Conservation (phyloP, 2,888 invertebrate species). For the Cantharis rufa region DNA sequence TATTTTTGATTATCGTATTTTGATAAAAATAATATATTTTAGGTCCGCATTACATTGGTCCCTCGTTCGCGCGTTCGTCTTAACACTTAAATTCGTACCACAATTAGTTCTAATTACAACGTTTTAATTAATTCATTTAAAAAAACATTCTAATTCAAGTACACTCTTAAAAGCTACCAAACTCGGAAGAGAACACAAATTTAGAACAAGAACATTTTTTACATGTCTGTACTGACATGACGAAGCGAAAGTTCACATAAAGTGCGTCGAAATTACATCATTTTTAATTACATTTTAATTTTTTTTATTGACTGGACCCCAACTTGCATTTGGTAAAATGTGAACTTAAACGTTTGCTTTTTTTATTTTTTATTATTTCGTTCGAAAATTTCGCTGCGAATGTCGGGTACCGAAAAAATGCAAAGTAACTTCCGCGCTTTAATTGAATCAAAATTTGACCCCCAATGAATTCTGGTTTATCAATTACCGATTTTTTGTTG, state of each 20-base stretch:
- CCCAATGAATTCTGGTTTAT: neutral
- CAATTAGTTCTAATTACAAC: constrained; percentile 6
- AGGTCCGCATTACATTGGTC: neutral
- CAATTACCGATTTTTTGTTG: neutral
- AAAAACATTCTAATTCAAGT: constrained; percentile 29
- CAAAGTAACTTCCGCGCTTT: neutral
- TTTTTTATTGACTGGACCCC: constrained; percentile 27
- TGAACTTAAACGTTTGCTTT: neutral
- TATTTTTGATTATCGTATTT: constrained; percentile 16
- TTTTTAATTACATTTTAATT: constrained; percentile 33
- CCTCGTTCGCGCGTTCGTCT: neutral
- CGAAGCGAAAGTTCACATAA: constrained; percentile 28
- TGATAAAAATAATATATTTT: neutral
- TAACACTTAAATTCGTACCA: neutral
- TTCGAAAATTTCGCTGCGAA: neutral
- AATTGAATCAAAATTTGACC: neutral
- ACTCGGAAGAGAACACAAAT: neutral
- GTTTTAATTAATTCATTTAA: constrained; percentile 23
- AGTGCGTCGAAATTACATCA: constrained; percentile 30
- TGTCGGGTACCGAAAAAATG: neutral
- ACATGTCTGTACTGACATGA: constrained; percentile 21
- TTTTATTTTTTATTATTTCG: neutral
- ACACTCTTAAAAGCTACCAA: constrained; percentile 11
- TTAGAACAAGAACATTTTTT: constrained; percentile 17
- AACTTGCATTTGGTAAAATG: constrained; percentile 14